Conservation (phyloP, 2,113 vertebrate species). For the Solea senegalensis region DNA sequence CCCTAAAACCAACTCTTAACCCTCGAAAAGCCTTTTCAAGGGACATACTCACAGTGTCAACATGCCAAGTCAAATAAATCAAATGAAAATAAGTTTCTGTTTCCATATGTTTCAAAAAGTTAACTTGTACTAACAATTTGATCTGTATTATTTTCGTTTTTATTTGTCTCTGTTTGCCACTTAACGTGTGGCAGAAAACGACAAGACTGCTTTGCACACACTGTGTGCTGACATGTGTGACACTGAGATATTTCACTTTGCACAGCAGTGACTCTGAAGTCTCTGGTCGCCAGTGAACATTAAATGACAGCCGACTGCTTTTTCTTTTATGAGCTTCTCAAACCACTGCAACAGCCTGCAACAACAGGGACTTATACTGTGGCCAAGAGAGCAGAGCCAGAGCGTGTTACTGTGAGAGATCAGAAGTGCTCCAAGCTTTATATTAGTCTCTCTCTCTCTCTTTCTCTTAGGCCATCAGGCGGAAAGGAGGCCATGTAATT, state of each 20-base stretch:
- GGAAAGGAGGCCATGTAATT: too few species aligned
- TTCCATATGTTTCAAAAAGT: too few species aligned
- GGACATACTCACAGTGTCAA: too few species aligned
- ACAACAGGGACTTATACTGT: constrained; percentile 6
- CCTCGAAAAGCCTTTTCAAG: too few species aligned
- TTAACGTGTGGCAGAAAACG: constrained; percentile 5
- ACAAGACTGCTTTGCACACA: constrained; percentile 12
- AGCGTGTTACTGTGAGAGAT: background rate
- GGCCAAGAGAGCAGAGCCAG: constrained; percentile 12
- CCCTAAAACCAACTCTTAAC: too few species aligned
- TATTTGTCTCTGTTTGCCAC: constrained; percentile 4
- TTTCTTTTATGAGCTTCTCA: constrained; percentile 23
- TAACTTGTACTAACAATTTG: too few species aligned
- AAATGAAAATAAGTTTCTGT: too few species aligned
- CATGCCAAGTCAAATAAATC: too few species aligned
- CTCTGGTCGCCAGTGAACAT: background rate
- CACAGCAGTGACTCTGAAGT: background rate
- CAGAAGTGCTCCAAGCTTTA: background rate
- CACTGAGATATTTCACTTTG: constrained; percentile 45
- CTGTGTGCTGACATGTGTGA: background rate
- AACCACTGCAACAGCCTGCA: constrained; percentile 27
- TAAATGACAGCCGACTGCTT: constrained; percentile 15
- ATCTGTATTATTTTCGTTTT: too few species aligned
- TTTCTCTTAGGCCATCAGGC: too few species aligned
- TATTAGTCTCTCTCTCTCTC: too few species aligned